Base-by-base conservation (phyloP, 2,888 invertebrate genomes). In the Drosophila bunnanda region DNA sequence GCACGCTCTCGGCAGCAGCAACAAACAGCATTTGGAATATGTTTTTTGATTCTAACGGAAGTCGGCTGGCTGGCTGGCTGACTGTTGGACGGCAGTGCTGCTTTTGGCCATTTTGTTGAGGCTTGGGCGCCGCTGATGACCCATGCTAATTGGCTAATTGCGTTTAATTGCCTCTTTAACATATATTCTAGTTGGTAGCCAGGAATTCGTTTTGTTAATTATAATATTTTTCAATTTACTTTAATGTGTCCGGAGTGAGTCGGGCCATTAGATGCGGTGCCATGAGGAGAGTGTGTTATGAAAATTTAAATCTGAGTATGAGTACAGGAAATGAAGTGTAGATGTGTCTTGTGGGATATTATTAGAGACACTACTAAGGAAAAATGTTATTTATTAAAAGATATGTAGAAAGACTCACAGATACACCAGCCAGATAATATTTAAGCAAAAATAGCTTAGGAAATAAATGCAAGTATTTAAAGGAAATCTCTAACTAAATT, bases 91-190 rank as follows among this genome's bases (percentile, higher is more conserved):
- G n/a, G 52, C 56, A 41, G 54, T 59, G 68, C 70, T 83, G 68
- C 70, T 83, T 52, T 80, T 77, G 41, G 64, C 76, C 81, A 74
- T 61, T 71, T 54, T 71, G 46, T 74, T 36, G 38, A 41, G 55
- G 50, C 70, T 61, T 38, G 52, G 60, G 46, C 58, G 57, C 44
- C 55, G 75, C 75, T 84, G 88, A 82, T 84, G 88, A 69, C 88
- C 89, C 84, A 86, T 78, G 79, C 85, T 85, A 85, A 85, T 87
- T 88, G 85, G 87, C 79, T 88, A 85, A 85, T 88, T 88, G 89
- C 78, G 76, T 87, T 79, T 88, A 85, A 85, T 89, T 81, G 79
- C 79, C 84, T 87, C 78, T 89, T 89, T 78, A 80, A 75, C 87
- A 80, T 61, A 85, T 64, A 70, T 59, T 75, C 62, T 62, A 50